These are phyloP conservation scores for Monarcha castaneiventris DNA, from an alignment of 2,113 vertebrate genomes.

Conservation along the genomic window DNA sequence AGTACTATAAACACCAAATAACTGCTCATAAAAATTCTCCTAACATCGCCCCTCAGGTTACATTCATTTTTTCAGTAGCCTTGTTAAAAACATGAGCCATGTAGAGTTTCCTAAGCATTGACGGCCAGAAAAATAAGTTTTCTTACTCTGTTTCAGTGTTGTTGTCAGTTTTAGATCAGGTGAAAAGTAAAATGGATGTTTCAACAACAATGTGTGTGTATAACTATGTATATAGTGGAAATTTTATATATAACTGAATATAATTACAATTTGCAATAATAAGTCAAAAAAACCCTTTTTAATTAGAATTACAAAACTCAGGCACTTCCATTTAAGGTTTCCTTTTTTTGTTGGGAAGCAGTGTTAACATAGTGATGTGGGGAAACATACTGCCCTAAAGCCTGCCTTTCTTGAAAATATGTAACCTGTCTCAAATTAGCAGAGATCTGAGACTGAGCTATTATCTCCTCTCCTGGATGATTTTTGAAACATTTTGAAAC, in stretches of 20 bases:
- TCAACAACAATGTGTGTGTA: background rate
- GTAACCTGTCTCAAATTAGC: background rate
- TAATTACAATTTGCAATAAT: background rate
- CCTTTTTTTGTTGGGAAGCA: background rate
- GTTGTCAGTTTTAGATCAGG: background rate
- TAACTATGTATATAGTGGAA: background rate
- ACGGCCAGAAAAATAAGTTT: background rate
- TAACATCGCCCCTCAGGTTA: background rate
- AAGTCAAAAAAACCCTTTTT: background rate
- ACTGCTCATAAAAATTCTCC: constrained; percentile 23
- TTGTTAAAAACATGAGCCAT: background rate
- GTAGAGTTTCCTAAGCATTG: background rate
- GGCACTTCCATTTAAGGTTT: background rate
- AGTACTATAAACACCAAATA: constrained; percentile 29
- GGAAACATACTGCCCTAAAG: background rate
- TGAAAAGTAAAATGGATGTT: background rate
- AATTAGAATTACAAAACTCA: background rate
- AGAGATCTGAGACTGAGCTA: background rate
- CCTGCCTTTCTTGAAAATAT: background rate
- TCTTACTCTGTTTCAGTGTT: background rate
- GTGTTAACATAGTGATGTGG: background rate
- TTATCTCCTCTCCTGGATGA: background rate
- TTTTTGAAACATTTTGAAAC: background rate
- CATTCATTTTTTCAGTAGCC: constrained; percentile 13
- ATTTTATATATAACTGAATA: background rate